phyloP scores from a whole-genome alignment of 2,113 vertebrate species.

The Dromaius novaehollandiae region DNA sequence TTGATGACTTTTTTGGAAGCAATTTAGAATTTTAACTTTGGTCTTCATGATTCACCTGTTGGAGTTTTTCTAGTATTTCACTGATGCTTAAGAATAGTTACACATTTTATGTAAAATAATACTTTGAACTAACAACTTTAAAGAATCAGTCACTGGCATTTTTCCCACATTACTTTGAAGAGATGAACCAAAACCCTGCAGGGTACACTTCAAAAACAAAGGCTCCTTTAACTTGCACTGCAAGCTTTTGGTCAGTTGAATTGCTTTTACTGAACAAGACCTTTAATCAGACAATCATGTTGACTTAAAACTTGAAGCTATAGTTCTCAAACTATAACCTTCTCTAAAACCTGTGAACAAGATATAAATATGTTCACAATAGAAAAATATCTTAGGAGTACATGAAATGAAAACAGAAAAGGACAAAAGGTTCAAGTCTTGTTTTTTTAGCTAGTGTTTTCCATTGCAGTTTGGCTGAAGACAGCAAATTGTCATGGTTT shows the following conservation, averaged over 20 bases:
- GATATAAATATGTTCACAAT: neutral
- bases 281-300: slow-evolving; percentile 75
- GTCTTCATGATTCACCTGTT: slow-evolving; percentile 59
- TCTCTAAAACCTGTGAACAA: slow-evolving; percentile 41
- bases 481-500: neutral
- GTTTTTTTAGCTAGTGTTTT: neutral
- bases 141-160: slow-evolving; percentile 75
- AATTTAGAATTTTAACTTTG: slow-evolving; percentile 71
- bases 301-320: slow-evolving; percentile 66
- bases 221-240: slow-evolving; percentile 58
- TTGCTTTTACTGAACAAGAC: slow-evolving; percentile 70
- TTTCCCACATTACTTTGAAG: slow-evolving; percentile 73
- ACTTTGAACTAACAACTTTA: slow-evolving; percentile 81
- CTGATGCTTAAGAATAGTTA: slow-evolving; percentile 67
- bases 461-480: neutral
- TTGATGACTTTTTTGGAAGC: slow-evolving; percentile 58
- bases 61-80: slow-evolving; percentile 69
- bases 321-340: slow-evolving; percentile 50
- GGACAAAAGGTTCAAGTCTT: neutral
- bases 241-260: slow-evolving; percentile 68
- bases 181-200: slow-evolving; percentile 71
- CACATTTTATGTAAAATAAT: slow-evolving; percentile 77
- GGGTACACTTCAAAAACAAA: slow-evolving; percentile 75
- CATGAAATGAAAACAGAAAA: neutral
- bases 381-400: neutral